Percentiles rank a stretch among this genome's conserved stretches.
Evolutionary conservation across 2,888 invertebrate species (phyloP).

Genomic region (Eupithecia centaureata): DNA sequence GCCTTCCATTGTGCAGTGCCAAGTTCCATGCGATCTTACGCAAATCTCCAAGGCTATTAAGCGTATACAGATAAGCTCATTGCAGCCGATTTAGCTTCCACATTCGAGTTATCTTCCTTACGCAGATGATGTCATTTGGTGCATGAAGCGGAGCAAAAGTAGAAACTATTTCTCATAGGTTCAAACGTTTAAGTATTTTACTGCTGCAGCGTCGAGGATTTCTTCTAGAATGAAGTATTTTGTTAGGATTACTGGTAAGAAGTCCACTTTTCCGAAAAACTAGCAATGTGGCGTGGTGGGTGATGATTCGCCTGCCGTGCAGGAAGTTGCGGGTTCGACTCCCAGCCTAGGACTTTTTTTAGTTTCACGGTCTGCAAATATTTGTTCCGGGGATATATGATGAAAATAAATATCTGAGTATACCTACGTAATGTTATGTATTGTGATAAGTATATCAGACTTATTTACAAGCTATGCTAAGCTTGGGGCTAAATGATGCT

Average conservation of each 20-base stretch:
- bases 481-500: too few species aligned
- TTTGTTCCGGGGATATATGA: too few species aligned
- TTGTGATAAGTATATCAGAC: too few species aligned
- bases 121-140: conserved; percentile 24
- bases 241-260: background rate
- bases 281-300: too few species aligned
- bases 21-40: conserved; percentile 42
- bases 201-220: conserved; percentile 1
- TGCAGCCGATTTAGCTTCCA: conserved; percentile 39
- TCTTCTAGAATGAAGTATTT: background rate
- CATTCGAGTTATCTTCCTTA: conserved; percentile 37
- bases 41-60: conserved; percentile 43
- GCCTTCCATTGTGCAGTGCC: conserved; percentile 42
- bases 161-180: conserved; percentile 21
- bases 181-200: background rate
- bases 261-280: background rate
- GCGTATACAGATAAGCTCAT: conserved; percentile 44
- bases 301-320: too few species aligned
- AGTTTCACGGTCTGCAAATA: too few species aligned
- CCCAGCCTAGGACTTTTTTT: too few species aligned
- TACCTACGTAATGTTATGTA: too few species aligned
- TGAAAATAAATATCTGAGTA: too few species aligned
- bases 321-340: too few species aligned
- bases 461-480: too few species aligned
- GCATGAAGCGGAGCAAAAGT: conserved; percentile 19